These are phyloP conservation scores for Ammodytes dubius DNA, from an alignment of 2,113 vertebrate genomes.

Conservation along the genomic window DNA sequence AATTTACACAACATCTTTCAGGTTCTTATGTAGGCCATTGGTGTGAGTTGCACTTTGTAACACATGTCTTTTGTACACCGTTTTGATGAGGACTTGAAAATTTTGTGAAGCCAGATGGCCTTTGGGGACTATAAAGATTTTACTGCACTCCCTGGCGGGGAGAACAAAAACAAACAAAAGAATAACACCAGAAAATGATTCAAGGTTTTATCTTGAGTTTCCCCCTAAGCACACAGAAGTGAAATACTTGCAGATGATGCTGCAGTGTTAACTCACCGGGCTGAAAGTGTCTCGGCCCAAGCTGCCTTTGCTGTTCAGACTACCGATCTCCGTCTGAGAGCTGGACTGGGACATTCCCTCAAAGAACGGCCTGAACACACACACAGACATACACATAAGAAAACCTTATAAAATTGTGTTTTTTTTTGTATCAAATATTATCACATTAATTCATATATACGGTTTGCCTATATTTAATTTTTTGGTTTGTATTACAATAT, in stretches of 20 bases:
- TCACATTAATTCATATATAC: too few species aligned
- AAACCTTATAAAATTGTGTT: background rate
- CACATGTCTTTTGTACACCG: background rate
- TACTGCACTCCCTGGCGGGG: background rate
- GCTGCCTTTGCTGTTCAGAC: constrained; percentile 94
- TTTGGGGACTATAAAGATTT: constrained; percentile 17
- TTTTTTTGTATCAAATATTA: background rate
- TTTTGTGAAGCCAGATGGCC: background rate
- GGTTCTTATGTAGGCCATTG: background rate
- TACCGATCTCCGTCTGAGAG: constrained; percentile 95
- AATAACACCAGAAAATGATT: background rate
- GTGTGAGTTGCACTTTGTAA: background rate
- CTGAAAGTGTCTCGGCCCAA: constrained; percentile 88
- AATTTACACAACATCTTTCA: background rate
- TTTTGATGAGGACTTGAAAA: background rate
- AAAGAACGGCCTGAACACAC: constrained; percentile 89
- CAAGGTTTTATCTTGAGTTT: background rate
- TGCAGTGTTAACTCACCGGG: constrained; percentile 83
- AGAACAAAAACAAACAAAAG: background rate
- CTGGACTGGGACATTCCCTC: constrained; percentile 96
- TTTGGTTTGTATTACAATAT: too few species aligned
- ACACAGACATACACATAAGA: background rate
- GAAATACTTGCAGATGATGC: constrained; percentile 17
- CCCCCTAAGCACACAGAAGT: background rate
- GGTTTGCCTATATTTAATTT: too few species aligned